Percentiles rank a stretch among this genome's conserved stretches.
These are phyloP conservation scores for Drosophila kambysellisi DNA, from an alignment of 2,888 invertebrate genomes.

Conservation along the genomic window DNA sequence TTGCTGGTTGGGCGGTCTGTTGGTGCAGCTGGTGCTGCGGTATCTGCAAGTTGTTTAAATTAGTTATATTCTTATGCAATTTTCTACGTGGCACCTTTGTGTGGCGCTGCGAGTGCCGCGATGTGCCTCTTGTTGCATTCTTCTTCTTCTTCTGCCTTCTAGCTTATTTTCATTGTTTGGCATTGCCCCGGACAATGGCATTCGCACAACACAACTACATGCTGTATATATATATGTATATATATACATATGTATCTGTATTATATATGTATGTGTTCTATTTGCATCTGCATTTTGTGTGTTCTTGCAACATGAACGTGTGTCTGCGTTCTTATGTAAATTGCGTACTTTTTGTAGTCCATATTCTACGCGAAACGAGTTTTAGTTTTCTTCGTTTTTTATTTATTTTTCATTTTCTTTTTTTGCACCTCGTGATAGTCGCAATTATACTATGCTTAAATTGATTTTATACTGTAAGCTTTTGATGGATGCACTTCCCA, in stretches of 20 bases:
- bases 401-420: background rate
- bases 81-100: slow-evolving; percentile 78
- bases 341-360: slow-evolving; percentile 59
- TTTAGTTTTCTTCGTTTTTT: slow-evolving; percentile 42
- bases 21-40: slow-evolving; percentile 34
- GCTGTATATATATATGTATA: slow-evolving; percentile 29
- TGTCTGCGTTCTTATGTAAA: slow-evolving; percentile 51
- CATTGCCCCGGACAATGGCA: slow-evolving; percentile 62
- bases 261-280: background rate
- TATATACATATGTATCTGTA: background rate
- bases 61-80: slow-evolving; percentile 80
- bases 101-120: slow-evolving; percentile 44
- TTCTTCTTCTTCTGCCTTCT: slow-evolving; percentile 14
- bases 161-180: slow-evolving; percentile 62
- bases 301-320: slow-evolving; percentile 24
- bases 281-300: slow-evolving; percentile 22
- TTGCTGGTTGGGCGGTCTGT: slow-evolving; percentile 14
- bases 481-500: slow-evolving; percentile 4
- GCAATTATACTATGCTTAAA: slow-evolving; percentile 42
- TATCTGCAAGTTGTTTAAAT: slow-evolving; percentile 76
- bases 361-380: slow-evolving; percentile 66
- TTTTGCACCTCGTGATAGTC: slow-evolving; percentile 35
- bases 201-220: slow-evolving; percentile 39
- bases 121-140: slow-evolving; percentile 47
- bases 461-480: slow-evolving; percentile 61